Evolutionary conservation across 35 echinoderm and acorn worm genomes (phyloP).

Genomic region (Lytechinus pictus): DNA sequence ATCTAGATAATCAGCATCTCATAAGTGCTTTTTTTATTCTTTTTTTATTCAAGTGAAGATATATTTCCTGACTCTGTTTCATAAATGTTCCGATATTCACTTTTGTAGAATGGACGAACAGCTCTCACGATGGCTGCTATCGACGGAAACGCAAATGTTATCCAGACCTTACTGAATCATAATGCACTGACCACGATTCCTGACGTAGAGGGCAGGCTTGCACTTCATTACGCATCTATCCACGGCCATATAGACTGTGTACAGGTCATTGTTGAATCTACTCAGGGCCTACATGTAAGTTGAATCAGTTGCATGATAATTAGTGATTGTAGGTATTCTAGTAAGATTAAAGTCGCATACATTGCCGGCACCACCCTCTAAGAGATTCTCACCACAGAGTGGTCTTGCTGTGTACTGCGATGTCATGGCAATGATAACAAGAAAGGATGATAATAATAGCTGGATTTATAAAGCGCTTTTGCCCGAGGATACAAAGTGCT

Average conservation of each 20-base stretch:
- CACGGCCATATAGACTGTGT: slow-evolving; percentile 62
- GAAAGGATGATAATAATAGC: too few relatives aligned
- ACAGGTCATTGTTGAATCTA: slow-evolving; percentile 47
- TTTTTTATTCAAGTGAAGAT: background rate
- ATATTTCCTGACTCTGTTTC: background rate
- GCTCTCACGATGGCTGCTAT: slow-evolving; percentile 79
- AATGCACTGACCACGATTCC: slow-evolving; percentile 67
- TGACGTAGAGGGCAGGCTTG: slow-evolving; percentile 64
- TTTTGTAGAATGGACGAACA: slow-evolving; percentile 75
- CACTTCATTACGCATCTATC: slow-evolving; percentile 83
- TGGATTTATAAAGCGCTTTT: too few relatives aligned
- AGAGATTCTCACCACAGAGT: too few relatives aligned
- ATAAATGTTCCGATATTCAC: background rate
- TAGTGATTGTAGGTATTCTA: background rate
- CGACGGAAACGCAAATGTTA: slow-evolving; percentile 67
- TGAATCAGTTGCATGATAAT: background rate
- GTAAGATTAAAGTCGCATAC: too few relatives aligned
- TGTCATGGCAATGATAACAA: too few relatives aligned
- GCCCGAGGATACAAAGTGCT: too few relatives aligned
- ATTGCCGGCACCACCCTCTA: too few relatives aligned
- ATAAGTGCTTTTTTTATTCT: too few relatives aligned
- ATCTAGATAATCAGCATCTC: too few relatives aligned
- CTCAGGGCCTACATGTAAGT: slow-evolving; percentile 79
- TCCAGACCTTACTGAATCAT: slow-evolving; percentile 80
- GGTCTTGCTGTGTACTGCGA: too few relatives aligned